Conservation (phyloP, 2,113 vertebrate species). For the Rousettus leschenaultii region DNA sequence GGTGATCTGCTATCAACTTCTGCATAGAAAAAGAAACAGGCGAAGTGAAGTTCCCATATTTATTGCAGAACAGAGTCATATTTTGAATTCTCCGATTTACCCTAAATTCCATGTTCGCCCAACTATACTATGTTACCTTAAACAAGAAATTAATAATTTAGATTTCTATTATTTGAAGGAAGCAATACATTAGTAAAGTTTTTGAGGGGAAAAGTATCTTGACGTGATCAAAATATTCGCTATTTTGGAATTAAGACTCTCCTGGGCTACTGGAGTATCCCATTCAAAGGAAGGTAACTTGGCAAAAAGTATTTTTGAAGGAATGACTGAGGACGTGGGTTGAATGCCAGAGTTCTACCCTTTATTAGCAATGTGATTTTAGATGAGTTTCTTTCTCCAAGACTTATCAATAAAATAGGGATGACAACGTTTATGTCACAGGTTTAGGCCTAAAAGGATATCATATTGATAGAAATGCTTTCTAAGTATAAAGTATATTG, state of each 20-base stretch:
- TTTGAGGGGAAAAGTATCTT: neutral
- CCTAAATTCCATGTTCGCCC: neutral
- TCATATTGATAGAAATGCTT: neutral
- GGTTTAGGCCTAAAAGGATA: slow-evolving; percentile 13
- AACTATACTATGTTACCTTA: neutral
- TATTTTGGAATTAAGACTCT: neutral
- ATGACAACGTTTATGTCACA: neutral
- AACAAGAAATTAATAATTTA: neutral
- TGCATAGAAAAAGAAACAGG: neutral
- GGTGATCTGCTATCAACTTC: neutral
- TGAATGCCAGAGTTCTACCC: neutral
- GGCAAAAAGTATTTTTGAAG: neutral
- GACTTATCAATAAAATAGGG: neutral
- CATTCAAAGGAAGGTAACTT: neutral
- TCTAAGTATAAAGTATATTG: neutral
- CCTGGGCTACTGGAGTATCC: neutral
- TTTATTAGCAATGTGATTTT: neutral
- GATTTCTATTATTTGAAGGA: slow-evolving; percentile 19
- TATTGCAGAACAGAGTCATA: neutral
- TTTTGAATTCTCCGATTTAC: neutral
- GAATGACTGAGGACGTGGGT: neutral
- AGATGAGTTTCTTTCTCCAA: neutral
- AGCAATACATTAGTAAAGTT: neutral
- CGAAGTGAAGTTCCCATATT: neutral
- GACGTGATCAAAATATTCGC: neutral